These are phyloP conservation scores for Rhea pennata DNA, from an alignment of 2,113 vertebrate genomes.

Conservation along the genomic window DNA sequence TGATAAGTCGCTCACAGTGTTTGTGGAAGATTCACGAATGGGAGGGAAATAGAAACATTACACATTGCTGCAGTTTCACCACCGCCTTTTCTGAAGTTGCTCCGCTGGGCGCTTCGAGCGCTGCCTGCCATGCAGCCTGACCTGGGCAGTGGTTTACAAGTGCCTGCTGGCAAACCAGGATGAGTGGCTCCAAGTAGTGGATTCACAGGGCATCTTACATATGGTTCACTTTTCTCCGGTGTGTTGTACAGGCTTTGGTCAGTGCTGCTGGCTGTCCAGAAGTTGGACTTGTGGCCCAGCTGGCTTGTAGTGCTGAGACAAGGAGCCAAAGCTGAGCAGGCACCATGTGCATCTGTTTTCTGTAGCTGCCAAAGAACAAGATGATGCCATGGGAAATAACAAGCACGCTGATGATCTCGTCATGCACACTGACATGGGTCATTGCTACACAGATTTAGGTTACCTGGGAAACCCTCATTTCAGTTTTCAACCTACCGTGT, in stretches of 20 bases:
- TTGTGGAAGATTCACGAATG: not conserved
- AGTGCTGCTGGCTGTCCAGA: not conserved
- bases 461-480: constrained; percentile 58
- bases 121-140: not conserved
- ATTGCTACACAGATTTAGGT: constrained; percentile 58
- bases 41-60: not conserved
- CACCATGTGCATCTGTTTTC: constrained; percentile 36
- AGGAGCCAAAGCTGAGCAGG: constrained; percentile 7
- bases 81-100: not conserved
- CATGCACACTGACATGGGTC: constrained; percentile 2
- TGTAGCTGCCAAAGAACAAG: constrained; percentile 55
- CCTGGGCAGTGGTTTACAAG: not conserved
- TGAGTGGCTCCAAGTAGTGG: rapidly evolving
- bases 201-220: not conserved
- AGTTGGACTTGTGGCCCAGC: not conserved
- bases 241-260: not conserved
- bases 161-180: not conserved
- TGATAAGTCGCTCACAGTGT: not conserved
- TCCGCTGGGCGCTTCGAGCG: not conserved
- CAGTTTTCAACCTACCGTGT: constrained; percentile 29
- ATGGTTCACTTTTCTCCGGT: not conserved
- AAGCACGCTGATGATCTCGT: constrained; percentile 46
- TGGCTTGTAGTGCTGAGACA: constrained; percentile 8
- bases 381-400: constrained; percentile 40
- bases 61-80: not conserved